Base-by-base conservation (phyloP, 2,888 invertebrate genomes). In the Cheilosia vernalis region DNA sequence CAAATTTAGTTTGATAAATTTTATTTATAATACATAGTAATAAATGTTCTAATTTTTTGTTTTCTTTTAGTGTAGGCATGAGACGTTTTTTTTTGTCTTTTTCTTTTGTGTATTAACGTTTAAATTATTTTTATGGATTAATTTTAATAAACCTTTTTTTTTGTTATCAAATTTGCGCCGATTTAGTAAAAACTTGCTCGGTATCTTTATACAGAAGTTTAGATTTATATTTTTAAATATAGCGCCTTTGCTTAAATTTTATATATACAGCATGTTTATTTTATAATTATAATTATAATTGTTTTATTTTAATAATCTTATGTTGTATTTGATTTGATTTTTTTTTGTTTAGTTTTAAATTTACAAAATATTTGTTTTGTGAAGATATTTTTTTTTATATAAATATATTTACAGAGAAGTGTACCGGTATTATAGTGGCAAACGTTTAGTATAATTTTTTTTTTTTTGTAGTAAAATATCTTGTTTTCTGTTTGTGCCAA, bases 21-120 rank as follows among this genome's bases (percentile, higher is more conserved):
- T 55, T 76, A 51, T 66, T 49, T 67, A 58, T 74, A 70, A 60
- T n/a, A n/a, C n/a, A n/a, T 70, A 70, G 44, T 76, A 55, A 61
- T 82, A 77, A 82, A 77, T 82, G 66, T 77, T 82, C 60, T 66
- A 82, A 61, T 67, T 72, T 69, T 60, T 82, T 66, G n/a, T 77
- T 76, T 82, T 58, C 9, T 30, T 82, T 13, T 37, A 37, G 37
- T 37, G 13, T 37, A 77, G 82, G 77, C 82, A 66, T 70, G 74
- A 76, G 76, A 76, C 69, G 76, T 70, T 5, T 72, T 49, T 4
- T 42, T 37, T 56, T 55, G 21, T 55, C 27, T 63, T 58, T 66
- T 67, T 81, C 47, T 60, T 60, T 70, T 58, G 64, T 58, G 27
- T 70, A 40, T 84, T 79, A 74, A 60, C 55, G 58, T 51, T 51